Base-by-base conservation (phyloP, 2,888 invertebrate genomes). In the Cheilosia scutellata region DNA sequence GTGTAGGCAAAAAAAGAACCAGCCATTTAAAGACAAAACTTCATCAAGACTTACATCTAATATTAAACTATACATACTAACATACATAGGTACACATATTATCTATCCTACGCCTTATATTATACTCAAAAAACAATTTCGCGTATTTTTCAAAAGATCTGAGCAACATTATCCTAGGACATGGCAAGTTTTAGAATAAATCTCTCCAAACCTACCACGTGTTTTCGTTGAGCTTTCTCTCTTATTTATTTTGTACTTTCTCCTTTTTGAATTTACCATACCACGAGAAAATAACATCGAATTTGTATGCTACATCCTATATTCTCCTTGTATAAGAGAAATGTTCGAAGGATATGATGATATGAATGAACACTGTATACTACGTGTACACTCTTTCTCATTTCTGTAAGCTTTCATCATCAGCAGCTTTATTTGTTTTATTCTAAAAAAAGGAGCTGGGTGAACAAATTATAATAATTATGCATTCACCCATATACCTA, bases 161-260 rank as follows among this genome's bases (percentile, higher is more conserved):
- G 62, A 65, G 63, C 62, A 75, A 86, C 57, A 77, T 86, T 86
- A 86, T 86, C 86, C 80, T 86, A 86, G 86, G 86, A 86, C 86
- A 86, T 86, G 86, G 86, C 80, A 68, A 49, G 27, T n/a, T 37
- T n/a, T n/a, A 5, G 16, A 55, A 16, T 9, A 20, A 20, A 9
- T 53, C 62, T 75, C 65, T 60, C 20, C 16, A 25, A 71, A 68
- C 77, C 82, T 44, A 63, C 78, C 83, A 83, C 83, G 83, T 83
- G 83, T 78, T 83, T 65, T n/a, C 13, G 5, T 42, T 5, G 49
- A 86, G 80, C 84, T 86, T 68, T 60, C n/a, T 27, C 11, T 44
- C 53, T 42, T 20, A 44, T 16, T 13, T 58, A 27, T 27, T 31
- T 33, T 27, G 16, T 2, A 29, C 2, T 71, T 77, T 51, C 77